These are phyloP conservation scores for Aspidiotus rigidus DNA, from an alignment of 2,888 invertebrate species.

Conservation along the genomic window DNA sequence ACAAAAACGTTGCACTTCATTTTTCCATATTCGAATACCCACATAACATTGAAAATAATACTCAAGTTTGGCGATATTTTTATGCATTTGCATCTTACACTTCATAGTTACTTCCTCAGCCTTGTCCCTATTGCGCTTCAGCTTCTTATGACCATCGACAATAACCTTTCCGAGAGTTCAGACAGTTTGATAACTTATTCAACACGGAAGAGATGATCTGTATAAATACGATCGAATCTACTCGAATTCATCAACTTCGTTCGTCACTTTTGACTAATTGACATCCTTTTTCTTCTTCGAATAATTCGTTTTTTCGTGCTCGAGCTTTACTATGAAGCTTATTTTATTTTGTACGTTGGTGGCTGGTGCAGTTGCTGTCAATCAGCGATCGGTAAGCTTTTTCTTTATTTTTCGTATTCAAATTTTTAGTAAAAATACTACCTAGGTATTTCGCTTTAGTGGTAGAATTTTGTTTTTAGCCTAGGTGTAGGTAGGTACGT, in stretches of 20 bases:
- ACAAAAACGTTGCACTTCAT: conserved; percentile 10
- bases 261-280: neutral
- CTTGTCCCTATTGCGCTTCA: conserved; percentile 24
- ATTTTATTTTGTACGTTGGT: neutral
- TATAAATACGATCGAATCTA: conserved; percentile 7
- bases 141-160: conserved; percentile 30
- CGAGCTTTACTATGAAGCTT: neutral
- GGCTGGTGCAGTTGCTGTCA: neutral
- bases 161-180: conserved; percentile 29
- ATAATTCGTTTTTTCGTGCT: too few species aligned
- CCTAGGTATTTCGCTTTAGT: too few species aligned
- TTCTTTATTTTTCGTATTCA: neutral
- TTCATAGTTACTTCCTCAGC: conserved; percentile 28
- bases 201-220: conserved; percentile 19
- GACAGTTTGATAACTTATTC: conserved; percentile 12
- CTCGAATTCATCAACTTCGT: neutral
- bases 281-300: too few species aligned
- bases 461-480: too few species aligned
- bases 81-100: conserved; percentile 29
- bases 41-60: conserved; percentile 26
- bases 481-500: too few species aligned
- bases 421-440: too few species aligned
- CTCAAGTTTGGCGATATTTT: neutral
- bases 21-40: conserved; percentile 32
- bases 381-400: conserved; percentile 4